Percentiles rank a stretch among this genome's conserved stretches.
phyloP scores from a whole-genome alignment of 2,888 invertebrate genomes.

The Amphiduros pacificus region DNA sequence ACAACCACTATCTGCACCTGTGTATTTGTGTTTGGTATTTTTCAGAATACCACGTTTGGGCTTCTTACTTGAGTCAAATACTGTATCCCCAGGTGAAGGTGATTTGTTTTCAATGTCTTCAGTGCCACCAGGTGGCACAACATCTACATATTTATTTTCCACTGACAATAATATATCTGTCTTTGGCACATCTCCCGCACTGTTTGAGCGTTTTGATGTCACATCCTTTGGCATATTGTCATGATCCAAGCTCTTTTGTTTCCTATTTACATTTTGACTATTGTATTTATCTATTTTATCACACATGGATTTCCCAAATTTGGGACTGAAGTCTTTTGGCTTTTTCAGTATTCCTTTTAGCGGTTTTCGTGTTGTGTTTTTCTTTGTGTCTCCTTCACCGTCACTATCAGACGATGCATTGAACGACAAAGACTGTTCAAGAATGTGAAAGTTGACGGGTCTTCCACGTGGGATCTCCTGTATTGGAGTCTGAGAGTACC shows the following conservation, averaged over 20 bases:
- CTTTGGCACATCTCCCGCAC: not conserved
- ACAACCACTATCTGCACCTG: constrained; percentile 46
- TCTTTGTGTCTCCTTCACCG: constrained; percentile 5
- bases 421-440: constrained; percentile 8
- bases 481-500: constrained; percentile 42
- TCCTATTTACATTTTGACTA: too few relatives aligned
- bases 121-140: too few relatives aligned
- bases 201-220: not conserved
- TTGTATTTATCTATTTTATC: not conserved
- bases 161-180: too few relatives aligned
- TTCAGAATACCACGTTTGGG: constrained; percentile 52
- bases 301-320: not conserved
- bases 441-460: constrained; percentile 14
- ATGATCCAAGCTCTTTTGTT: too few relatives aligned
- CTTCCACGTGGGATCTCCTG: constrained; percentile 21
- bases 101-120: not conserved
- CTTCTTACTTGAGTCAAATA: constrained; percentile 46
- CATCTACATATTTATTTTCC: too few relatives aligned
- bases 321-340: constrained; percentile 7
- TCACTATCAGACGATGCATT: constrained; percentile 19
- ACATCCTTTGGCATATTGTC: too few relatives aligned
- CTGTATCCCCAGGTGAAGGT: not conserved
- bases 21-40: constrained; percentile 38
- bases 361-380: not conserved
- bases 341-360: constrained; percentile 29